These are phyloP conservation scores for Pseudochirops cupreus DNA, from an alignment of 2,797 vertebrate genomes.

Conservation along the genomic window DNA sequence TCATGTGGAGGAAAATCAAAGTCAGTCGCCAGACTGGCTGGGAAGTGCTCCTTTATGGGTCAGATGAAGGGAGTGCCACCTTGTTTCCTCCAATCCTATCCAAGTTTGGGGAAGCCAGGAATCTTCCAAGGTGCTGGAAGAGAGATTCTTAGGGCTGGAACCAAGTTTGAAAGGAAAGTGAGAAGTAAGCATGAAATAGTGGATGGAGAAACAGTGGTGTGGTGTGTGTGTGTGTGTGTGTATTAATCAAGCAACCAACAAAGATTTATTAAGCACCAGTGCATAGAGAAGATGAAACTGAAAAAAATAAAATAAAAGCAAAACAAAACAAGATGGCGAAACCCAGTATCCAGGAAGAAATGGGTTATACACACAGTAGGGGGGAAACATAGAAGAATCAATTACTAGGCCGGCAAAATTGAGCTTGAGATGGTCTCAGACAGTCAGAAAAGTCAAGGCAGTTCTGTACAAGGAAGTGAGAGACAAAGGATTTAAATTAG, in stretches of 20 bases:
- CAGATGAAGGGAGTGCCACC: not conserved
- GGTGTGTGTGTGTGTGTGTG: not conserved
- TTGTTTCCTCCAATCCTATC: not conserved
- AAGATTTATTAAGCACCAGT: not conserved
- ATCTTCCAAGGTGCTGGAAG: not conserved
- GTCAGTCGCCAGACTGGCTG: constrained; percentile 32
- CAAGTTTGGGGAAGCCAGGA: not conserved
- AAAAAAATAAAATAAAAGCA: no score
- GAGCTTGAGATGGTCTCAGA: not conserved
- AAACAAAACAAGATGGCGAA: not conserved
- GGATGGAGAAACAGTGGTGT: not conserved
- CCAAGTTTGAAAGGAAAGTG: not conserved
- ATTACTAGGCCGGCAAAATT: not conserved
- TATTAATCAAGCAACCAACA: not conserved
- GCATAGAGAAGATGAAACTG: not conserved
- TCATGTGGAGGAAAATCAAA: constrained; percentile 55
- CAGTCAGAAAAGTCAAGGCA: not conserved
- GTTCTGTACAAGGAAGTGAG: not conserved
- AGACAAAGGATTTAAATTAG: not conserved
- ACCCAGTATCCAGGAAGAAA: not conserved
- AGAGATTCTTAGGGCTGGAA: not conserved
- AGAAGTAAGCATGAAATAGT: not conserved
- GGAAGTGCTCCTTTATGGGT: not conserved
- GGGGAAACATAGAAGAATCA: not conserved
- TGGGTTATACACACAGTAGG: not conserved